Evolutionary conservation across 2,888 invertebrate species (phyloP).

Genomic region (Exocentrus adspersus): DNA sequence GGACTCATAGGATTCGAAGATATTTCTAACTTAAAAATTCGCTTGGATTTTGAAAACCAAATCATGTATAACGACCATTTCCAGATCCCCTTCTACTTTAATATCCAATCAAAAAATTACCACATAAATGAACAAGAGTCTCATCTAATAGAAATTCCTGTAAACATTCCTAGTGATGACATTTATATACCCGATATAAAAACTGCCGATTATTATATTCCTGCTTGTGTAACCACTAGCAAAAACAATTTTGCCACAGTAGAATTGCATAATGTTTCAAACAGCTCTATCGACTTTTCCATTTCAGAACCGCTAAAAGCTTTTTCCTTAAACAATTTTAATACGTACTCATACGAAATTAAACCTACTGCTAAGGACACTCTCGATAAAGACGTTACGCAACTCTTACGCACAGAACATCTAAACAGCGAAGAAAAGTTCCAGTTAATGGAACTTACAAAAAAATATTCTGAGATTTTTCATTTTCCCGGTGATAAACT

Average conservation of each 20-base stretch:
- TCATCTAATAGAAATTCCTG: constrained; percentile 12
- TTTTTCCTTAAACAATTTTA: neutral
- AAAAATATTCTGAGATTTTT: constrained; percentile 7
- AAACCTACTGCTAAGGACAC: neutral
- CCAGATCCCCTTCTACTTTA: constrained; percentile 14
- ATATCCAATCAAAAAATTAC: constrained; percentile 10
- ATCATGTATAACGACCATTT: constrained; percentile 9
- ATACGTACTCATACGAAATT: neutral
- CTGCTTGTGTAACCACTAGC: constrained; percentile 8
- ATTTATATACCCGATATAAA: constrained; percentile 11
- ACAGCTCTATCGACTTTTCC: constrained; percentile 1
- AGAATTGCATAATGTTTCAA: constrained; percentile 3
- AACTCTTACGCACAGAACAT: constrained; percentile 7
- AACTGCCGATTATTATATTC: constrained; percentile 6
- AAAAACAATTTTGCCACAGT: constrained; percentile 5
- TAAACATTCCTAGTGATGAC: constrained; percentile 4
- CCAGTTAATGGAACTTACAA: neutral
- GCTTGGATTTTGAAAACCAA: constrained; percentile 15
- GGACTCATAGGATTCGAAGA: constrained; percentile 6
- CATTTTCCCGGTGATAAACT: constrained; percentile 4
- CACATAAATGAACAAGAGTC: constrained; percentile 17
- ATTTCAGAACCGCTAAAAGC: constrained; percentile 5
- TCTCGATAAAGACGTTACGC: neutral
- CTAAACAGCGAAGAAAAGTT: constrained; percentile 2
- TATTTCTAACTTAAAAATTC: constrained; percentile 16